Base-by-base conservation (phyloP, 2,113 vertebrate genomes). In the Chaetorhynchus papuensis region DNA sequence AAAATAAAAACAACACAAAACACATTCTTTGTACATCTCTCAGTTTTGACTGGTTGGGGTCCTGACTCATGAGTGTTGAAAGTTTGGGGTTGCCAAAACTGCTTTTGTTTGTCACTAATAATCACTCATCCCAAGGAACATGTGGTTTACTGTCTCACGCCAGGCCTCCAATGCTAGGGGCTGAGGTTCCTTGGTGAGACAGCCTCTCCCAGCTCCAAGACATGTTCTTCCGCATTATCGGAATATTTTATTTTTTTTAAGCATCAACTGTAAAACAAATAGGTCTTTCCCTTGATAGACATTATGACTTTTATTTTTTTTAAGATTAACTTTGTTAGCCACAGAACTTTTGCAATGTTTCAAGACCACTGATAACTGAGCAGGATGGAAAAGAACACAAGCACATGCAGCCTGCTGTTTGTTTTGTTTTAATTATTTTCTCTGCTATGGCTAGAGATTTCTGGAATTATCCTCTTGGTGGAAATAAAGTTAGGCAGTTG, bases 51-150 rank as follows among this genome's bases (percentile, higher is more conserved):
- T 92, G 47, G 60, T 92, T 93, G 72, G 91, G 69, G 90, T 83
- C 95, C 84, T 96, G 94, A 95, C 94, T 96, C 84, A 93, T 72
- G 50, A 95, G 71, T 93, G 90, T 88, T 6, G 75, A 94, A 95
- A 89, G 78, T 39, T 42, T 85, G 63, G 89, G 75, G 70, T 86
- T 96, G 94, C 75, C 93, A 50, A 76, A 76, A 74, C 78, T 96
- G 63, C 95, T 85, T 93, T 79, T 87, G 65, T 89, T 95, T 96
- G 94, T 94, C 95, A 95, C 95, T 96, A 94, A 96, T 93, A 94
- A 93, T 93, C 84, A 82, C 45, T 85, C 79, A 87, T 66, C 75
- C 81, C 24, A 6, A 85, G 89, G 70, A 95, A 91, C 75, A 85
- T 91, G 93, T 74, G 94, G 93, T 94, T 96, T 96, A 59, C 45